Evolutionary conservation across 1,140 invertebrate species (phyloP), one percentile per base, ranked within the genome.

Genomic region (Zeugodacus cucurbitae): DNA sequence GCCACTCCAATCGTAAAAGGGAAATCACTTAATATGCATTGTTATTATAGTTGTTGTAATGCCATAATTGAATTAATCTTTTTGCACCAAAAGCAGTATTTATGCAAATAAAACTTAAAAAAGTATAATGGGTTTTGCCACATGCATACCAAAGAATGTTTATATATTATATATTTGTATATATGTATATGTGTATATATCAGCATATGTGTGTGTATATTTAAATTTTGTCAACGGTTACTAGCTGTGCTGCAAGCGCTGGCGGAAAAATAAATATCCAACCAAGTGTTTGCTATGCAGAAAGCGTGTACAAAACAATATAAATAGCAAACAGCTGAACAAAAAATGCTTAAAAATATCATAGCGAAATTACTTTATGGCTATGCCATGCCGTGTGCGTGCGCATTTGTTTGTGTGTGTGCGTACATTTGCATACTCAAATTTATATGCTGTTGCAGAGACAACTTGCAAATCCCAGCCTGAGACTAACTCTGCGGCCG

Each of bases 371-470:
- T 2, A 67, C 26, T 41, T 74, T 74, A 74, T 74, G 70, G 70
- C 22, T 74, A 74, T 37, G n/a, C n/a, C 17, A 32, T 67, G 70
- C 34, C 22, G 22, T 41, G 34, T 74, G 4, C 22, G 34, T 22
- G n/a, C 2, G 70, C 3, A 17, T 74, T 3, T 41, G 64, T 34
- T 20, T 41, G 37, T 78, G 32, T 17, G 64, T 70, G 37, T 41
- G 37, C n/a, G 70, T 22, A 78, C 41, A 78, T 78, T 78, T 78
- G 32, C 70, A 41, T 78, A 17, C 37, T 78, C 34, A 78, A 78
- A 78, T 78, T 22, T 78, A 37, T 78, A n/a, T 78, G 70, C 70
- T 78, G 37, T 78, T 5, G 70, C 70, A 41, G 70, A 78, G 70
- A 44, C 70, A 44, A 78, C 70, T 78, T n/a, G 37, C 37, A 74